These are phyloP conservation scores for Chlamydotis undulata DNA, from an alignment of 2,113 vertebrate species.

Conservation along the genomic window DNA sequence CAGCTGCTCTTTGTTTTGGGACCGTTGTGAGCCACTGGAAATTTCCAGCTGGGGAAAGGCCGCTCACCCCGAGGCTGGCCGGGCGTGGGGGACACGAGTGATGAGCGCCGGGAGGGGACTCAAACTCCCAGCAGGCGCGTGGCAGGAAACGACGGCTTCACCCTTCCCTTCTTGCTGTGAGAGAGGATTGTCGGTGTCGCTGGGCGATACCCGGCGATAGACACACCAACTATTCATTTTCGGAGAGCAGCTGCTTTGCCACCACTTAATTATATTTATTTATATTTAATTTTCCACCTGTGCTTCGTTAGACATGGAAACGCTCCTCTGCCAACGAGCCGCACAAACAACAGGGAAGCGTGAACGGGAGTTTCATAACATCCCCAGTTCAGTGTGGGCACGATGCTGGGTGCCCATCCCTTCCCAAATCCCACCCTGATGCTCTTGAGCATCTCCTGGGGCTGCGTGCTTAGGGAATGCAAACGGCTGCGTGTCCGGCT, in stretches of 20 bases:
- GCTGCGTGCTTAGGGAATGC: not conserved
- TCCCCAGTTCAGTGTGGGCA: not conserved
- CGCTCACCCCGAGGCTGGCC: not conserved
- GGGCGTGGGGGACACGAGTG: not conserved
- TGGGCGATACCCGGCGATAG: fast-evolving
- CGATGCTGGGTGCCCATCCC: not conserved
- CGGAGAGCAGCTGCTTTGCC: not conserved
- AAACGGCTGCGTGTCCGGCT: not conserved
- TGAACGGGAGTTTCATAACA: not conserved
- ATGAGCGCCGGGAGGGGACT: not conserved
- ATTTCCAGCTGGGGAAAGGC: conserved; percentile 7
- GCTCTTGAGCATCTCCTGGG: not conserved
- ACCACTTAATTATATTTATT: not conserved
- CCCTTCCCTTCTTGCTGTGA: not conserved
- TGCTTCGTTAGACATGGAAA: not conserved
- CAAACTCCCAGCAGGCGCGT: conserved; percentile 35
- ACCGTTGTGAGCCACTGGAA: not conserved
- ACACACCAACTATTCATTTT: not conserved
- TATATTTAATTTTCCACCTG: not conserved
- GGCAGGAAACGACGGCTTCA: conserved; percentile 15
- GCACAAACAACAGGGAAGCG: not conserved
- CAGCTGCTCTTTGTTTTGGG: not conserved
- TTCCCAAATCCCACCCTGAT: not conserved
- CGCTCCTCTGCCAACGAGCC: not conserved
- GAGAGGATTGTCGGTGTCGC: not conserved